phyloP scores from a whole-genome alignment of 1,140 invertebrate genomes.

The Diorhabda sublineata region DNA sequence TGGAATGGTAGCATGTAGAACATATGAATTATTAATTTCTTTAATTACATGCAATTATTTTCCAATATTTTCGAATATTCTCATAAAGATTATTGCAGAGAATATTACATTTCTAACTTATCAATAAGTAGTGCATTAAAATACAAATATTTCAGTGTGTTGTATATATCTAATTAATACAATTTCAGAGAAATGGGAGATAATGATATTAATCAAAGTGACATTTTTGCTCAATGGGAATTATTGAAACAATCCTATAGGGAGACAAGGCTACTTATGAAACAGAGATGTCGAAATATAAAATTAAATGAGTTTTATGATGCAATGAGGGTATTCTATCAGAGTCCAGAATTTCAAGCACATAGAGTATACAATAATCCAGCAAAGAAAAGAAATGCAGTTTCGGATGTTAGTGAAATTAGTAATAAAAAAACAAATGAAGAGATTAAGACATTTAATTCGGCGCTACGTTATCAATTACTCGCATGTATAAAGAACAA shows the following conservation, averaged over 20 bases:
- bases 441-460: not conserved
- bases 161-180: not conserved
- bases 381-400: not conserved
- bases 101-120: too few relatives aligned
- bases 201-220: constrained; percentile 8
- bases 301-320: not conserved
- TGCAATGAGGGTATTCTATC: not conserved
- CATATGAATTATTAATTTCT: too few relatives aligned
- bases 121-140: too few relatives aligned
- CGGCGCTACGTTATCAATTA: not conserved
- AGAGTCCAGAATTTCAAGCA: not conserved
- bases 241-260: not conserved
- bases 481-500: not conserved
- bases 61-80: too few relatives aligned
- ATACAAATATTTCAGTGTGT: too few relatives aligned
- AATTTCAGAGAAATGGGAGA: constrained; percentile 3
- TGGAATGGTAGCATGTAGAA: too few relatives aligned
- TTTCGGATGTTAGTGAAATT: not conserved
- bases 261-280: not conserved
- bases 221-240: constrained; percentile 12
- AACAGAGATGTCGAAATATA: not conserved
- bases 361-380: not conserved
- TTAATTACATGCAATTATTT: too few relatives aligned
- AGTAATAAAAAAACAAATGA: not conserved
- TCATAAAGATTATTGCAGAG: too few relatives aligned